Base-by-base conservation (phyloP, 2,888 invertebrate species). In the Campopleginae sp. region DNA sequence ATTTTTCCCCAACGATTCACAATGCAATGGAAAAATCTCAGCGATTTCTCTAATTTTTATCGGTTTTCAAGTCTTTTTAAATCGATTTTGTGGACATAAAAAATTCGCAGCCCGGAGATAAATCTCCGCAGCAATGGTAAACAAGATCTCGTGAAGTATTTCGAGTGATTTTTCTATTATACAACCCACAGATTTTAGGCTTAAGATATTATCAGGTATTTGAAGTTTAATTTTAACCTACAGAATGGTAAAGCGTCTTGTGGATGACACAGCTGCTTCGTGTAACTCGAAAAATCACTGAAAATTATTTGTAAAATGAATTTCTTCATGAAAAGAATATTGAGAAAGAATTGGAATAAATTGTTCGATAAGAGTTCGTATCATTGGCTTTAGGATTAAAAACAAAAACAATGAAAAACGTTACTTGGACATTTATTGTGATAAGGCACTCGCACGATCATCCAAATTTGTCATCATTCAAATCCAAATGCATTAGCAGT, bases 131-230 rank as follows among this genome's bases (percentile, higher is more conserved):
- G 65, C 48, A 51, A 27, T 33, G 4, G 70, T 65, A 46, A 63
- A 44, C 66, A 38, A n/a, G 31, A 58, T 63, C 78, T 72, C 51
- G 74, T 17, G 33, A 42, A 33, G 54, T 48, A 66, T 58, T 65
- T 85, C 76, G 58, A 51, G 51, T 85, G 75, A 79, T 82, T 85
- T 82, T 85, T 85, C 77, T 78, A 82, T 86, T 86, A 83, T 81
- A 81, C 83, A 87, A 82, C 80, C n/a, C 48, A 61, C 33, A 33
- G 19, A 70, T 85, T 70, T 58, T 68, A 51, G 58, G 71, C 66
- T 80, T 31, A 42, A 76, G 83, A 78, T 84, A 74, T 80, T 85
- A 87, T 85, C 85, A 83, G 85, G 82, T 87, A 77, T 87, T 79
- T 70, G 79, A 85, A 77, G 70, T 80, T 68, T 66, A 74, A 74